phyloP scores from a whole-genome alignment of 2,113 vertebrate species.

The Phoxinus phoxinus region DNA sequence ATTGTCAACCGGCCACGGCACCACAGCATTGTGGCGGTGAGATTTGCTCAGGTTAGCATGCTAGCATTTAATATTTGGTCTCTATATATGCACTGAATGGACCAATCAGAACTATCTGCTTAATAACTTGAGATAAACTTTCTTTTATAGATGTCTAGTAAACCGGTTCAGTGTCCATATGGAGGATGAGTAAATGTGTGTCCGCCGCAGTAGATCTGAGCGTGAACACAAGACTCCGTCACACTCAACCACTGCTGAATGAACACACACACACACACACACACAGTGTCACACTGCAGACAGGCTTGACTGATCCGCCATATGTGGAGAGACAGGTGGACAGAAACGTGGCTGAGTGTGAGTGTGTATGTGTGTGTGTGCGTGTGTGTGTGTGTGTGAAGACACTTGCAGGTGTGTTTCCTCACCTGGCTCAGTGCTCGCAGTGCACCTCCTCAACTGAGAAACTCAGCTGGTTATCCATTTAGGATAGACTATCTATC shows the following conservation, averaged over 20 bases:
- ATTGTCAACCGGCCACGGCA: too few relatives aligned
- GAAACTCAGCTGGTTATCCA: background rate
- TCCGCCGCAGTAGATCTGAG: background rate
- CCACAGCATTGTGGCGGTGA: too few relatives aligned
- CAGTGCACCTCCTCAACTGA: background rate
- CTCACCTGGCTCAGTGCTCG: background rate
- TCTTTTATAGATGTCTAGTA: background rate
- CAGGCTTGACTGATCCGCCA: constrained; percentile 4
- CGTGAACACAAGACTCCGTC: background rate
- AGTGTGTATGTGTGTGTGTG: background rate
- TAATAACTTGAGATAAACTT: background rate
- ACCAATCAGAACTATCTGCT: background rate
- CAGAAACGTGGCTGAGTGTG: background rate
- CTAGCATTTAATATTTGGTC: background rate
- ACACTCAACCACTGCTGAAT: constrained; percentile 5
- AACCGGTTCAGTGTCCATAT: background rate
- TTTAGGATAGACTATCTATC: too few relatives aligned
- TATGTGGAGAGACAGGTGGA: constrained; percentile 32
- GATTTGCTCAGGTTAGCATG: too few relatives aligned
- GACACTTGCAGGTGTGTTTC: constrained; percentile 9
- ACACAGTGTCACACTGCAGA: background rate
- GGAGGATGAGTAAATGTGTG: background rate
- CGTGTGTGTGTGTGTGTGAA: constrained; percentile 3
- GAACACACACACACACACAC: background rate
- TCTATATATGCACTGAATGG: background rate